Percentiles rank a stretch among this genome's conserved stretches.
phyloP scores from a whole-genome alignment of 2,113 vertebrate species.

The Dolichallabes microphthalmus region DNA sequence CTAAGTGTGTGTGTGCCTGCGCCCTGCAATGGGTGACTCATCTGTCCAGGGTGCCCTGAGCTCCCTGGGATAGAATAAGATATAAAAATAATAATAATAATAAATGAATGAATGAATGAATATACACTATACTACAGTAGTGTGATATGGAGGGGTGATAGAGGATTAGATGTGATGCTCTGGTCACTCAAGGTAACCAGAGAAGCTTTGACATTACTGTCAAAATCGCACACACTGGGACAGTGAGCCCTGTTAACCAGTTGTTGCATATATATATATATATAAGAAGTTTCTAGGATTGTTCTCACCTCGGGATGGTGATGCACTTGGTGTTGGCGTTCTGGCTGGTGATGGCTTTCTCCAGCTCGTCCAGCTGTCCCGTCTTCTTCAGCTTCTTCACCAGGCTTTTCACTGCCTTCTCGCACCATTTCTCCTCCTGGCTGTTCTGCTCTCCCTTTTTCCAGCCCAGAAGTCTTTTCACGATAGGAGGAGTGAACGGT shows the following conservation, averaged over 20 bases:
- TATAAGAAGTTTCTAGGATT: no score
- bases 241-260: not conserved
- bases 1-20: no score
- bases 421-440: slow-evolving; percentile 99
- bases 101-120: no score
- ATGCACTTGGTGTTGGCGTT: slow-evolving; percentile 97
- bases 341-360: slow-evolving; percentile 97
- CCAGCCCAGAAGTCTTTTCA: slow-evolving; percentile 96
- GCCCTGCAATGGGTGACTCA: no score
- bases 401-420: slow-evolving; percentile 96
- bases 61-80: no score
- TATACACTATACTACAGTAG: not conserved
- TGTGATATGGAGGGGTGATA: not conserved
- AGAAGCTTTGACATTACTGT: not conserved
- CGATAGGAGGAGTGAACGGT: slow-evolving; percentile 97
- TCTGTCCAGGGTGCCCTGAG: no score
- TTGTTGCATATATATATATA: not conserved
- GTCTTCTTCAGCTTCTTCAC: slow-evolving; percentile 99
- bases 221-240: not conserved
- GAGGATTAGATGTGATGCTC: not conserved
- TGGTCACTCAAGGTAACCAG: not conserved
- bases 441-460: slow-evolving; percentile 99
- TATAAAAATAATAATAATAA: no score
- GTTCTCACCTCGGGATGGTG: slow-evolving; percentile 91
- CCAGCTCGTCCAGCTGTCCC: slow-evolving; percentile 96